phyloP scores from a whole-genome alignment of 2,888 invertebrate genomes.

The Eupithecia insigniata region DNA sequence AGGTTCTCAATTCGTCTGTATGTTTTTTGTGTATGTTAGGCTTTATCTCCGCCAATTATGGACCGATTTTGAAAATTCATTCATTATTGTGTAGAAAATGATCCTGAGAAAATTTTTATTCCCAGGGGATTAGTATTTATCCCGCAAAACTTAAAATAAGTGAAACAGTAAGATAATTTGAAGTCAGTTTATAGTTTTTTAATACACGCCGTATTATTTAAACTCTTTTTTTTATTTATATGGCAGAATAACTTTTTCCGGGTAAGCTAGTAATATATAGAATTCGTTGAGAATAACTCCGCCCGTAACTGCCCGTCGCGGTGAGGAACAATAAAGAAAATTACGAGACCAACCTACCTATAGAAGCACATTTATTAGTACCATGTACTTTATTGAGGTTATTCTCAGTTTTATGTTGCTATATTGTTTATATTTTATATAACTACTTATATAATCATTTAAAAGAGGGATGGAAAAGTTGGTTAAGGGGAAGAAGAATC shows the following conservation, averaged over 20 bases:
- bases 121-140: too few species aligned
- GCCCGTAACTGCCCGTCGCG: conserved; percentile 66
- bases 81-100: too few species aligned
- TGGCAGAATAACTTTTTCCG: not conserved
- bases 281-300: conserved; percentile 55
- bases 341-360: conserved; percentile 65
- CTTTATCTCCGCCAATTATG: too few species aligned
- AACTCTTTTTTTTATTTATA: too few species aligned
- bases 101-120: too few species aligned
- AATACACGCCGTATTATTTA: too few species aligned
- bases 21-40: too few species aligned
- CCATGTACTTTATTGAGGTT: conserved; percentile 55
- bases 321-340: conserved; percentile 73
- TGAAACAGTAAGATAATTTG: too few species aligned
- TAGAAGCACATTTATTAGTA: conserved; percentile 55
- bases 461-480: not conserved
- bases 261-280: conserved; percentile 8
- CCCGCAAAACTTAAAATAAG: too few species aligned
- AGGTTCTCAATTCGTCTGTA: too few species aligned
- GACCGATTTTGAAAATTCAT: too few species aligned
- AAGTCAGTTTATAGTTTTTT: too few species aligned
- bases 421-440: conserved; percentile 24
- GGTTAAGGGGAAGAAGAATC: not conserved
- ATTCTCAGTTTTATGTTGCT: conserved; percentile 46
- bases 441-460: not conserved